Evolutionary conservation across 2,113 vertebrate species (phyloP).

Genomic region (Muntiacus muntjak): DNA sequence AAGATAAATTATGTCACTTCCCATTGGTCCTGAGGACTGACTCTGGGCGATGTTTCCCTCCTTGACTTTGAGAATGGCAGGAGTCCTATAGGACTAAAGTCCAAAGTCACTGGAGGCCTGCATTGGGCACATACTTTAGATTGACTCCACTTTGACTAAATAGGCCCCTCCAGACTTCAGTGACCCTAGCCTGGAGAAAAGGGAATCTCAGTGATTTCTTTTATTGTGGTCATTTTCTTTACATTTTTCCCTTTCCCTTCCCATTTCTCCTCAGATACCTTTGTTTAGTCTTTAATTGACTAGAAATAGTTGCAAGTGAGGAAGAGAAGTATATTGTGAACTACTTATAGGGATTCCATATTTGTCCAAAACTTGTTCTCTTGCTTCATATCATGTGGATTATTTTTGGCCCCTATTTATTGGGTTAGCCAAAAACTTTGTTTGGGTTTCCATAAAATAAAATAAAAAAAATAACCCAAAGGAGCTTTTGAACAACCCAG

Average conservation of each 20-base stretch:
- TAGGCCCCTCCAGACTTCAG: neutral
- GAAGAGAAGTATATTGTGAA: neutral
- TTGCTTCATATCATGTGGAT: neutral
- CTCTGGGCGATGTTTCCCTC: neutral
- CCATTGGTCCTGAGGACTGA: neutral
- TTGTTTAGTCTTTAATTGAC: neutral
- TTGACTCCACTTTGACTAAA: neutral
- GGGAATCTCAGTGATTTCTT: neutral
- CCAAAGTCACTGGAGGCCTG: neutral
- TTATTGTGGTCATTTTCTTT: neutral
- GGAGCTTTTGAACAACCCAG: neutral
- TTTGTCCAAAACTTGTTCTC: neutral
- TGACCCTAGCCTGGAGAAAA: neutral
- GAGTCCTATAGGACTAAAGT: neutral
- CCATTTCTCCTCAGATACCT: neutral
- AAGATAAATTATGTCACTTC: neutral
- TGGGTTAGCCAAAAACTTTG: neutral
- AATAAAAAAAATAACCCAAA: neutral
- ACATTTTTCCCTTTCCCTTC: neutral
- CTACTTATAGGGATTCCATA: neutral
- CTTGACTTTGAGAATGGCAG: neutral
- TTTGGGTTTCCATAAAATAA: neutral
- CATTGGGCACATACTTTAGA: neutral
- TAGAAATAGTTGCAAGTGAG: neutral
- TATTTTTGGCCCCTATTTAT: neutral